A percentile compares a stretch with the other conserved stretches of the same genome.
phyloP scores from a whole-genome alignment of 2,888 invertebrate genomes.

The Sarcophaga rosellei region DNA sequence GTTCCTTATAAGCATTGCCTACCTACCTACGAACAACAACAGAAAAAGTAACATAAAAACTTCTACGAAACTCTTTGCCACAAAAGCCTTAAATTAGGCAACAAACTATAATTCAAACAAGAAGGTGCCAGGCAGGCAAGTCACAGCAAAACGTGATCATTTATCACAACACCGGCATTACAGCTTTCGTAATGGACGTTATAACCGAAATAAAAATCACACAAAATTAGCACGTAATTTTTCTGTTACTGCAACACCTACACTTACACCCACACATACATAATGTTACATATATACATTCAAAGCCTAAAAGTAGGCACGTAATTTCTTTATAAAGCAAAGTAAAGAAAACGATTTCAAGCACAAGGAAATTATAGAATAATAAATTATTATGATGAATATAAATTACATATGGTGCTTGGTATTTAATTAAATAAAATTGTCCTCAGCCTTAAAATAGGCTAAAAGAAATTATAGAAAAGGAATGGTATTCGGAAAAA shows the following conservation, averaged over 20 bases:
- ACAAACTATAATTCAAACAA: slow-evolving; percentile 45
- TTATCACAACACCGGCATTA: slow-evolving; percentile 33
- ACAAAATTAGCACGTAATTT: slow-evolving; percentile 66
- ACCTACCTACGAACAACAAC: background rate
- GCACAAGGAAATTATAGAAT: background rate
- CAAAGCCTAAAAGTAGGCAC: slow-evolving; percentile 64
- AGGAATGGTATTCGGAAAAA: too few relatives aligned
- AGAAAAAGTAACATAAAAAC: slow-evolving; percentile 14
- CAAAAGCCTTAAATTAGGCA: slow-evolving; percentile 61
- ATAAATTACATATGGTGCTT: slow-evolving; percentile 56
- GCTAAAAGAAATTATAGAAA: background rate
- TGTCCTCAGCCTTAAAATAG: background rate
- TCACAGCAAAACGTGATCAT: slow-evolving; percentile 59
- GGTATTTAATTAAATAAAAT: background rate
- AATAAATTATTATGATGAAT: slow-evolving; percentile 18
- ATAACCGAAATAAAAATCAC: slow-evolving; percentile 29
- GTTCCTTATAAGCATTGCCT: slow-evolving; percentile 31
- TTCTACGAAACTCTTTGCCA: slow-evolving; percentile 3
- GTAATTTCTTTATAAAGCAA: slow-evolving; percentile 50
- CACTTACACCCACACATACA: background rate
- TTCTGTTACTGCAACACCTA: slow-evolving; percentile 18
- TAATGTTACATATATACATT: background rate
- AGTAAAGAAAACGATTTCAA: slow-evolving; percentile 51
- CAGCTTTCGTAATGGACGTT: background rate
- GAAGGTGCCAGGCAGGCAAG: slow-evolving; percentile 50